Evolutionary conservation across 2,888 invertebrate genomes (phyloP).

Genomic region (Dynastes hyllus): DNA sequence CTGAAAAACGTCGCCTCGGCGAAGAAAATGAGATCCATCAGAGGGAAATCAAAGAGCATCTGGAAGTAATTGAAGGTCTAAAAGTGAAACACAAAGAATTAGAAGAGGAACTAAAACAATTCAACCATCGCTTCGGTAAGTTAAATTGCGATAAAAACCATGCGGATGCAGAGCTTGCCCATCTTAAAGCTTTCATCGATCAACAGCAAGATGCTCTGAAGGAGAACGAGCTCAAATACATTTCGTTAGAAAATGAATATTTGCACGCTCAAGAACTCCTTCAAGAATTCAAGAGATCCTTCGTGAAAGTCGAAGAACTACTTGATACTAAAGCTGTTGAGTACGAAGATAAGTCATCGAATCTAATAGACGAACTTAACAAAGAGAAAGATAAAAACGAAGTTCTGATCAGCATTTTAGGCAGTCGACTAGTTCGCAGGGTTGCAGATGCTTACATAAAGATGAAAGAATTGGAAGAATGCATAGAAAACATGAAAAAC

Average conservation of each 20-base stretch:
- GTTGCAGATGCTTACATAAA: constrained; percentile 41
- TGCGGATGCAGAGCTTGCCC: constrained; percentile 13
- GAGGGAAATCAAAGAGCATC: constrained; percentile 2
- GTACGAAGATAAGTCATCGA: constrained; percentile 36
- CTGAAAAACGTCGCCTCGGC: constrained; percentile 15
- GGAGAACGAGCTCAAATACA: constrained; percentile 40
- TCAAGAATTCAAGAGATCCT: constrained; percentile 39
- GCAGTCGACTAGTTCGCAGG: constrained; percentile 10
- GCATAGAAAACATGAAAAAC: constrained; percentile 32
- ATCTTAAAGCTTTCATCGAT: constrained; percentile 23
- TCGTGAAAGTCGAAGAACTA: constrained; percentile 43
- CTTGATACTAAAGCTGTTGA: constrained; percentile 34
- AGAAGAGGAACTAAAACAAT: constrained; percentile 22
- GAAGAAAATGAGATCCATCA: constrained; percentile 17
- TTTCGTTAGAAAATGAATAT: constrained; percentile 44
- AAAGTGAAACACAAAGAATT: constrained; percentile 19
- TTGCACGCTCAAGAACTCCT: constrained; percentile 40
- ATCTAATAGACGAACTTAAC: constrained; percentile 12
- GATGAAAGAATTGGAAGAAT: constrained; percentile 42
- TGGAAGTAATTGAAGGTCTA: constrained; percentile 1
- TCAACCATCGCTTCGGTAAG: constrained; percentile 9
- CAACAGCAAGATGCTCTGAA: constrained; percentile 31
- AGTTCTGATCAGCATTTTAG: constrained; percentile 16
- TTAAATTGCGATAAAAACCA: constrained; percentile 20
- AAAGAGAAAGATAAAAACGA: constrained; percentile 34